Evolutionary conservation across 2,888 invertebrate species (phyloP).

Genomic region (Strigamia crassipes): DNA sequence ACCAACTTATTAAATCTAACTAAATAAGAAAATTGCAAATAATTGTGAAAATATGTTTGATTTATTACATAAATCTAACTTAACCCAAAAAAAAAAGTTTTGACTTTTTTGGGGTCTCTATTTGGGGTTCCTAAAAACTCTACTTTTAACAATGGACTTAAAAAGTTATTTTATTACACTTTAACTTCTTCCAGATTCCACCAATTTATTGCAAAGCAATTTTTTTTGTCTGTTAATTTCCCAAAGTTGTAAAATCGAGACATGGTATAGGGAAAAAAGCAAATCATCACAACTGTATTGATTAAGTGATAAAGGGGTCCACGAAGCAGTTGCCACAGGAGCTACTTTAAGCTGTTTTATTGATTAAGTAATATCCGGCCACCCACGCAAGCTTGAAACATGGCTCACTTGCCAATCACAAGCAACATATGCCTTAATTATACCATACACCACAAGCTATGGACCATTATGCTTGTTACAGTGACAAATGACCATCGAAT

Average conservation of each 20-base stretch:
- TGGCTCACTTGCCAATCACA: constrained; percentile 10
- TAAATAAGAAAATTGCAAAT: no score
- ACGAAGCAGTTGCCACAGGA: not conserved
- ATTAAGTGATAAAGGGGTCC: constrained; percentile 10
- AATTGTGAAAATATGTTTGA: no score
- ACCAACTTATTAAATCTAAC: no score
- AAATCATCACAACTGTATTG: constrained; percentile 10
- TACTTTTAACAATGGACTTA: no score
- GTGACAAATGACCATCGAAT: constrained; percentile 1
- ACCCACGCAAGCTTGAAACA: constrained; percentile 10
- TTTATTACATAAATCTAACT: no score
- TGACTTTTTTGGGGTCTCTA: no score
- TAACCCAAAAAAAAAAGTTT: no score
- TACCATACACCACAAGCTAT: constrained; percentile 10
- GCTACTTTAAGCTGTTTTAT: constrained; percentile 10
- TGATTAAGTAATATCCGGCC: constrained; percentile 10
- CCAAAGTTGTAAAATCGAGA: not conserved
- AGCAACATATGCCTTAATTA: constrained; percentile 10
- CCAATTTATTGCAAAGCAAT: not conserved
- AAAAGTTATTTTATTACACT: not conserved
- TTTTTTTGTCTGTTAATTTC: not conserved
- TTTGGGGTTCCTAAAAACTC: no score
- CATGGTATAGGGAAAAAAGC: not conserved
- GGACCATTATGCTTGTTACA: constrained; percentile 2
- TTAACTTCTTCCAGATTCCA: no score